Percentiles rank a stretch among this genome's conserved stretches.
These are phyloP conservation scores for Stomorhina lunata DNA, from an alignment of 2,888 invertebrate genomes.

Conservation along the genomic window DNA sequence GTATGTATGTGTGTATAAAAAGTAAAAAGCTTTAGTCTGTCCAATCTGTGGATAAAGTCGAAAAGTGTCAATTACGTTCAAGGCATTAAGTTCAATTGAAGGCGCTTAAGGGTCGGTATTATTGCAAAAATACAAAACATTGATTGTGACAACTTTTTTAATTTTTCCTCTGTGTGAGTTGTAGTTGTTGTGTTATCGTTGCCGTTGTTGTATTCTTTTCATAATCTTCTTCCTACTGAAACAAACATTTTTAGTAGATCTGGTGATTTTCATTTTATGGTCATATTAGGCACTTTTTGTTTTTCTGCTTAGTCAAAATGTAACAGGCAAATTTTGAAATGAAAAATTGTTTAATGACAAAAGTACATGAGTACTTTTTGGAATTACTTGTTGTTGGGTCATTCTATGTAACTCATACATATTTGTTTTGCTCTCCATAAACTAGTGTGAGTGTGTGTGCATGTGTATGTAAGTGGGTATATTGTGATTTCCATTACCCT, in stretches of 20 bases:
- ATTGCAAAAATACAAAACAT: conserved; percentile 50
- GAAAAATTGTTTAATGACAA: conserved; percentile 13
- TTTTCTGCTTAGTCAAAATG: no score
- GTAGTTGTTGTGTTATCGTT: no score
- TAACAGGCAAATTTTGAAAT: not conserved
- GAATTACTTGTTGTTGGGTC: not conserved
- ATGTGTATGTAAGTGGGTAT: not conserved
- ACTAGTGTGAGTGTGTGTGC: not conserved
- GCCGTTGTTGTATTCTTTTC: not conserved
- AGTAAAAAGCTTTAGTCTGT: not conserved
- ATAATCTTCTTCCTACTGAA: not conserved
- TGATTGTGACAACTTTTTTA: conserved; percentile 43
- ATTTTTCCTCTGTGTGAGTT: no score
- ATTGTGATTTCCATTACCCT: conserved; percentile 26
- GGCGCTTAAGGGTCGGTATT: conserved; percentile 50
- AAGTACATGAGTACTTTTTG: conserved; percentile 18
- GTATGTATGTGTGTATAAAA: no score
- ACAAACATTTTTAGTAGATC: not conserved
- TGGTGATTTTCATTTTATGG: conserved; percentile 15
- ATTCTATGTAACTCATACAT: not conserved
- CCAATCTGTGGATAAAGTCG: conserved; percentile 21
- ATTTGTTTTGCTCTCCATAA: not conserved
- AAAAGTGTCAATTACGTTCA: conserved; percentile 61
- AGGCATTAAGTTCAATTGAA: conserved; percentile 63
- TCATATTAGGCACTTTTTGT: not conserved